These are phyloP conservation scores for Nannospalax galili DNA, from an alignment of 2,113 vertebrate genomes.

Conservation along the genomic window DNA sequence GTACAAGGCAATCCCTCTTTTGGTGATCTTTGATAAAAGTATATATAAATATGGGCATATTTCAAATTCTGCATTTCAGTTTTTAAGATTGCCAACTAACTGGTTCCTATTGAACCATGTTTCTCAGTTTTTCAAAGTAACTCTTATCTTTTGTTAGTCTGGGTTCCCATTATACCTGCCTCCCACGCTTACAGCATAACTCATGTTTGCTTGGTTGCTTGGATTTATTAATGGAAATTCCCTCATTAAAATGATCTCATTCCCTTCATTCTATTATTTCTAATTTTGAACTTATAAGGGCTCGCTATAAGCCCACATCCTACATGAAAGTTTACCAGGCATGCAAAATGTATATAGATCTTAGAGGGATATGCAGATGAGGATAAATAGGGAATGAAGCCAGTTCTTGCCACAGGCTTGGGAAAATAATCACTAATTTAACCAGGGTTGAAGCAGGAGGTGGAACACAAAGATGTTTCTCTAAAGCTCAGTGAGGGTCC, in stretches of 20 bases:
- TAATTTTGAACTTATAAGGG: background rate
- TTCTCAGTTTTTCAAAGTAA: background rate
- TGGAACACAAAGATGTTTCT: background rate
- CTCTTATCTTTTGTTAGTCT: background rate
- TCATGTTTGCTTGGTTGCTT: background rate
- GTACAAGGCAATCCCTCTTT: background rate
- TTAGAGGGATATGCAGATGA: background rate
- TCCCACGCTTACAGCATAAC: too few relatives aligned
- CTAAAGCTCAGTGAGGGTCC: background rate
- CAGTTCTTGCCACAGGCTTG: background rate
- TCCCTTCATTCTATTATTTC: background rate
- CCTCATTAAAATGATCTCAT: background rate
- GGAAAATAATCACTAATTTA: background rate
- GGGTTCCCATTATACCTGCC: background rate
- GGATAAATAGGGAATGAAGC: background rate
- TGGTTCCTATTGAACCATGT: background rate
- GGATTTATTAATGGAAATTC: background rate
- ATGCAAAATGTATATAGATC: background rate
- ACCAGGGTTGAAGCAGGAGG: too few relatives aligned
- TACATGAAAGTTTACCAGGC: background rate
- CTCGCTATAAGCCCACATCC: background rate
- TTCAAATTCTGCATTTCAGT: background rate
- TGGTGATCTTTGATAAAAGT: background rate
- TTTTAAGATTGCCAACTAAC: background rate
- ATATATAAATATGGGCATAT: background rate